A percentile compares a stretch with the other conserved stretches of the same genome.
Evolutionary conservation across 2,888 invertebrate species (phyloP).

Genomic region (Laspeyria flexula): DNA sequence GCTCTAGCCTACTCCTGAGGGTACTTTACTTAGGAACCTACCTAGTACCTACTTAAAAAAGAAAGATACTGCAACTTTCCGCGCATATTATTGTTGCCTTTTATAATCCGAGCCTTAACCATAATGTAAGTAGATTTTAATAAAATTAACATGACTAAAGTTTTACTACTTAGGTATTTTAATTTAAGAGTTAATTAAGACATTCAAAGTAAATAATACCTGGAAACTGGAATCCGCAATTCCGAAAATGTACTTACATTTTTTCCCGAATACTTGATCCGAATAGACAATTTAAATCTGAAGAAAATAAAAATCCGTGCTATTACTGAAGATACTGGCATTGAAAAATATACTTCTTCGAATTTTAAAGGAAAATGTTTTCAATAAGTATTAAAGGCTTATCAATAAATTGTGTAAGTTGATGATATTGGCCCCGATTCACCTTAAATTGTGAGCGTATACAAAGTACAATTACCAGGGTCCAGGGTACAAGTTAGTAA

Average conservation of each 20-base stretch:
- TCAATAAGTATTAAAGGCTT: neutral
- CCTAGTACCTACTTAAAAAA: no score
- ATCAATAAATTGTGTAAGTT: neutral
- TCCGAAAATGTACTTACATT: neutral
- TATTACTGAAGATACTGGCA: neutral
- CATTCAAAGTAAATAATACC: neutral
- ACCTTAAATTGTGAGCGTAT: conserved; percentile 12
- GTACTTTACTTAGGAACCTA: no score
- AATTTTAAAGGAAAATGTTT: neutral
- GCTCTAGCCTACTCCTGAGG: no score
- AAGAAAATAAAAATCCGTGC: neutral
- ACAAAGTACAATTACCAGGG: conserved; percentile 40
- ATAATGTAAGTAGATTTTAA: no score
- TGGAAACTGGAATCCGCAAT: neutral
- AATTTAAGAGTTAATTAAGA: no score
- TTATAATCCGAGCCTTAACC: no score
- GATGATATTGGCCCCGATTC: conserved; percentile 5
- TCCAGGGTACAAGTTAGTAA: conserved; percentile 41
- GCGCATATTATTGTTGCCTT: no score
- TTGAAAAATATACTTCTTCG: neutral
- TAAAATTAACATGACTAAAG: no score
- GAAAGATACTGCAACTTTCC: no score
- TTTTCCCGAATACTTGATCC: neutral
- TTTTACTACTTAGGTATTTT: no score
- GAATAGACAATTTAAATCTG: neutral